Percentiles rank a stretch among this genome's conserved stretches.
Conservation (phyloP, 2,797 vertebrate species). For the Dallia pectoralis region DNA sequence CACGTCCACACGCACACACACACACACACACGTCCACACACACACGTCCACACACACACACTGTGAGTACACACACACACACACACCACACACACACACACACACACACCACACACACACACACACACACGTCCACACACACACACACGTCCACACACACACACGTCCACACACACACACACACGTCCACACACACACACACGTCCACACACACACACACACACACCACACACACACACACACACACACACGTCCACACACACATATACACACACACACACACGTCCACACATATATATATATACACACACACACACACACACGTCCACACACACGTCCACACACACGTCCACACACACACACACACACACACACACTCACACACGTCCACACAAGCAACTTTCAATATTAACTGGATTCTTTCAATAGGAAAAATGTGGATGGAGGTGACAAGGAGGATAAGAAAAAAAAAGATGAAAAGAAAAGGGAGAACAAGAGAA, state of each 20-base stretch:
- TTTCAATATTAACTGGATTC: background rate
- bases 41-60: background rate
- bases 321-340: background rate
- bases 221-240: background rate
- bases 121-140: background rate
- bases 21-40: slow-evolving; percentile 4
- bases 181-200: background rate
- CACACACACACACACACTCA: background rate
- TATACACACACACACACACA: background rate
- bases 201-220: slow-evolving; percentile 15
- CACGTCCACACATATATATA: background rate
- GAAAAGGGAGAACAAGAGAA: background rate
- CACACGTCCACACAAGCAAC: background rate
- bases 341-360: background rate
- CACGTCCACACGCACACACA: background rate
- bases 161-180: slow-evolving; percentile 1
- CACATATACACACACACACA: background rate
- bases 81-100: background rate
- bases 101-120: background rate
- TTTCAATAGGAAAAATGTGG: slow-evolving; percentile 32
- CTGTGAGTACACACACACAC: slow-evolving; percentile 1
- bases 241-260: slow-evolving; percentile 4
- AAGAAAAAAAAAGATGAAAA: background rate
- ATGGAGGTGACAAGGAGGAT: slow-evolving; percentile 20
- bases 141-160: background rate